Evolutionary conservation across 2,113 vertebrate genomes (phyloP).

Genomic region (Paratilapia polleni): DNA sequence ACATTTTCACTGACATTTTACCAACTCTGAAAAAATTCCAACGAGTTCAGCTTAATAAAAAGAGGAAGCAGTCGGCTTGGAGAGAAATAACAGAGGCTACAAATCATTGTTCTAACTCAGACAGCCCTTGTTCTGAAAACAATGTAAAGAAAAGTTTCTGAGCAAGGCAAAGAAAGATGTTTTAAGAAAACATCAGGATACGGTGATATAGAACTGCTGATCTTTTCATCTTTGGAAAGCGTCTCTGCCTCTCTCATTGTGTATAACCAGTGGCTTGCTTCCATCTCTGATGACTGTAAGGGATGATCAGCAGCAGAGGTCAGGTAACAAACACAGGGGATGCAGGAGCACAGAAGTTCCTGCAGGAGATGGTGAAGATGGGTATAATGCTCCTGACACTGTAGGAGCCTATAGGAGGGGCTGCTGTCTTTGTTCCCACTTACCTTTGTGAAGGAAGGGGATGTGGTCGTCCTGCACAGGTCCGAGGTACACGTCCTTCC

Average conservation of each 20-base stretch:
- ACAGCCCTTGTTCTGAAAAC: no score
- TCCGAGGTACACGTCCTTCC: constrained; percentile 81
- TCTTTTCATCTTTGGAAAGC: background rate
- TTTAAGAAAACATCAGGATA: background rate
- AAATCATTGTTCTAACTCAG: background rate
- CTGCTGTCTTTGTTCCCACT: background rate
- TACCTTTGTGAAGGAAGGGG: constrained; percentile 88
- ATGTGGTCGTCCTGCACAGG: constrained; percentile 90
- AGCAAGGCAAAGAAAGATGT: background rate
- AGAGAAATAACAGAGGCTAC: background rate
- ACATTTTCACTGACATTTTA: background rate
- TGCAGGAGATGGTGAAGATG: background rate
- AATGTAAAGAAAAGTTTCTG: background rate
- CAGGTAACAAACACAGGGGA: no score
- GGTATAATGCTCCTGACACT: background rate
- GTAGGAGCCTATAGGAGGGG: background rate
- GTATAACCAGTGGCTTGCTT: background rate
- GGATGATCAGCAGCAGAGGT: background rate
- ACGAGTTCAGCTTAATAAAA: background rate
- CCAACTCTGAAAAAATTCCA: background rate
- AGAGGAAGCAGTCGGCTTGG: background rate
- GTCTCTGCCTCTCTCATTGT: background rate
- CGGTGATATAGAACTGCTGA: background rate
- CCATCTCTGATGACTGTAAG: background rate
- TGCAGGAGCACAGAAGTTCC: background rate